phyloP scores from a whole-genome alignment of 2,888 invertebrate species.

The Strigamia crassipes region DNA sequence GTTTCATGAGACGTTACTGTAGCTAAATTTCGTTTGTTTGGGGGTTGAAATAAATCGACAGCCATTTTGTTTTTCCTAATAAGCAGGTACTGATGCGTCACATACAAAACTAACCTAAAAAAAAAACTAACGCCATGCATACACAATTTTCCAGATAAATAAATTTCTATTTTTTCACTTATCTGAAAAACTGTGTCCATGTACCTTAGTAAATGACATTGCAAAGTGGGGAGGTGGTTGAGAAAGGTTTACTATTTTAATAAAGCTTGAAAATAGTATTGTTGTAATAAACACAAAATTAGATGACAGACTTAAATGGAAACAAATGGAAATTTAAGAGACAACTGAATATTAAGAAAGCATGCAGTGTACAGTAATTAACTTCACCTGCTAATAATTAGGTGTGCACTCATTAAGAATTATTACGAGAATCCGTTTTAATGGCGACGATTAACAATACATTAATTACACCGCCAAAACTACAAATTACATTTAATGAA shows the following conservation, averaged over 20 bases:
- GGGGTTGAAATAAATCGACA: no score
- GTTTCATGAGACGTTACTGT: no score
- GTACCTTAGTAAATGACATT: neutral
- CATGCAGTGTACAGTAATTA: neutral
- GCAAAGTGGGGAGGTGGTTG: no score
- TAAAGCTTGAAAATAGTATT: neutral
- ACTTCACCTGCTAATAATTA: slow-evolving; percentile 32
- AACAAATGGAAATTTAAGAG: slow-evolving; percentile 21
- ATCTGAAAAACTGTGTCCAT: no score
- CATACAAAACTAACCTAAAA: no score
- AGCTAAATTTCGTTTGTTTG: no score
- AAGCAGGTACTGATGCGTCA: no score
- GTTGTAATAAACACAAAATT: neutral
- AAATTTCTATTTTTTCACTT: no score
- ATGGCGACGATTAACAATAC: neutral
- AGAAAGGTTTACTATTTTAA: neutral
- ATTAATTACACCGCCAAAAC: slow-evolving; percentile 10
- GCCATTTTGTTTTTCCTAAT: no score
- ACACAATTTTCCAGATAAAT: no score
- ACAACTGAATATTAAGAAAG: slow-evolving; percentile 20
- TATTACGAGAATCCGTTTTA: neutral
- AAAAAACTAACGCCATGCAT: no score
- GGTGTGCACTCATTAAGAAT: neutral
- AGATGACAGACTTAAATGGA: neutral
- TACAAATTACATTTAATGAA: neutral